These are phyloP conservation scores for Pseudococcus longispinus DNA, from an alignment of 2,888 invertebrate species.

Conservation along the genomic window DNA sequence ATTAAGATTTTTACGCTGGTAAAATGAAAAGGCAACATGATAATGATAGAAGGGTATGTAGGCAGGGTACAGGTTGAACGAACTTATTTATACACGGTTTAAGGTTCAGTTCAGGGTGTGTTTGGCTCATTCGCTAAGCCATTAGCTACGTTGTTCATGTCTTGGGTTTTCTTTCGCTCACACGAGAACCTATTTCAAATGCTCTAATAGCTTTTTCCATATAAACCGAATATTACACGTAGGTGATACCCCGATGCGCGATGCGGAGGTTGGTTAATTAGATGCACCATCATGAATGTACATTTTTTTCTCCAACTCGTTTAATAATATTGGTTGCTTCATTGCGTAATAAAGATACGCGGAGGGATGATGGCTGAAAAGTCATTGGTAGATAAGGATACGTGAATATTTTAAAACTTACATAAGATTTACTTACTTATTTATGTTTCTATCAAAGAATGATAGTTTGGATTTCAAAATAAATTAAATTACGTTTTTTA, in stretches of 20 bases:
- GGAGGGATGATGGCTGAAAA: not conserved
- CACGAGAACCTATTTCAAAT: slow-evolving; percentile 40
- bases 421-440: not conserved
- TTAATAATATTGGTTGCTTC: not conserved
- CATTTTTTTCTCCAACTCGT: not conserved
- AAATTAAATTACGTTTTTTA: not conserved
- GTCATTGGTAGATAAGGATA: not conserved
- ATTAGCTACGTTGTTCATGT: slow-evolving; percentile 10
- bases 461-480: not conserved
- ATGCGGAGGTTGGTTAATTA: slow-evolving; percentile 47
- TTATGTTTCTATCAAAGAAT: not conserved
- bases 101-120: slow-evolving; percentile 49
- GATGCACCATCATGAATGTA: slow-evolving; percentile 48
- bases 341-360: not conserved
- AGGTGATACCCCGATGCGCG: not conserved
- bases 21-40: slow-evolving; percentile 34
- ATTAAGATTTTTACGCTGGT: slow-evolving; percentile 51
- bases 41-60: slow-evolving; percentile 20
- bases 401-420: not conserved
- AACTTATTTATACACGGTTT: slow-evolving; percentile 45
- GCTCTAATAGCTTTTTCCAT: not conserved
- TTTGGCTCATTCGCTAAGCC: slow-evolving; percentile 54
- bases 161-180: slow-evolving; percentile 21
- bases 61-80: slow-evolving; percentile 54
- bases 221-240: slow-evolving; percentile 7